Conservation (phyloP, 2,113 vertebrate species). For the Oncorhynchus tshawytscha region DNA sequence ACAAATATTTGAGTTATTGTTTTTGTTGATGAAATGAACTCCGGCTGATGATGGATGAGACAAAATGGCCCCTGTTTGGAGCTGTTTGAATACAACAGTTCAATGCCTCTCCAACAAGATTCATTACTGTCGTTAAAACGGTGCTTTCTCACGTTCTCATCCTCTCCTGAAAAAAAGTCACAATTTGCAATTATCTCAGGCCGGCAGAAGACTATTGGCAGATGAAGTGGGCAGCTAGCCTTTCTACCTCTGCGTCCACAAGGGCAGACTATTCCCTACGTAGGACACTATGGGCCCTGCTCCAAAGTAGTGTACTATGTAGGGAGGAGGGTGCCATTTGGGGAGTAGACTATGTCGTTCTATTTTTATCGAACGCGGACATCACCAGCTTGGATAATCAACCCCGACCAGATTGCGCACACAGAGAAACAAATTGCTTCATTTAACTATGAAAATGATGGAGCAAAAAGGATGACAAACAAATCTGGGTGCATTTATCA, state of each 20-base stretch:
- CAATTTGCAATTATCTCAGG: conserved; percentile 36
- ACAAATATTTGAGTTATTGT: no score
- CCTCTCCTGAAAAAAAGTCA: conserved; percentile 49
- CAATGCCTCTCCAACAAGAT: conserved; percentile 70
- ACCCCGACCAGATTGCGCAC: conserved; percentile 67
- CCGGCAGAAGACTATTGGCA: conserved; percentile 31
- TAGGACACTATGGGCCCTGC: no score
- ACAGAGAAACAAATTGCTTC: conserved; percentile 75
- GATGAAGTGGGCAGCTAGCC: conserved; percentile 49
- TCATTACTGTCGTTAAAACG: conserved; percentile 74
- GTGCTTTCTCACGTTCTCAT: conserved; percentile 55
- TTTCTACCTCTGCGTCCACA: background rate
- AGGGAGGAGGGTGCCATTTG: background rate
- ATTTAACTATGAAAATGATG: conserved; percentile 77
- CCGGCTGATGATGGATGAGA: background rate
- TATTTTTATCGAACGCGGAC: conserved; percentile 70
- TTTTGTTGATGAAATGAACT: background rate
- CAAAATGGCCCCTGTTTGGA: conserved; percentile 14
- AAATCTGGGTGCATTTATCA: conserved; percentile 71
- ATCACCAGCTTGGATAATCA: conserved; percentile 76
- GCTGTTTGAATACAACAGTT: conserved; percentile 61
- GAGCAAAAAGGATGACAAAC: conserved; percentile 70
- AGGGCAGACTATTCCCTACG: no score
- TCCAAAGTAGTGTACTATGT: no score
- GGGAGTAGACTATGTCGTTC: conserved; percentile 26